Conservation (phyloP, 2,888 invertebrate species). For the Ichneumoninae sp. region DNA sequence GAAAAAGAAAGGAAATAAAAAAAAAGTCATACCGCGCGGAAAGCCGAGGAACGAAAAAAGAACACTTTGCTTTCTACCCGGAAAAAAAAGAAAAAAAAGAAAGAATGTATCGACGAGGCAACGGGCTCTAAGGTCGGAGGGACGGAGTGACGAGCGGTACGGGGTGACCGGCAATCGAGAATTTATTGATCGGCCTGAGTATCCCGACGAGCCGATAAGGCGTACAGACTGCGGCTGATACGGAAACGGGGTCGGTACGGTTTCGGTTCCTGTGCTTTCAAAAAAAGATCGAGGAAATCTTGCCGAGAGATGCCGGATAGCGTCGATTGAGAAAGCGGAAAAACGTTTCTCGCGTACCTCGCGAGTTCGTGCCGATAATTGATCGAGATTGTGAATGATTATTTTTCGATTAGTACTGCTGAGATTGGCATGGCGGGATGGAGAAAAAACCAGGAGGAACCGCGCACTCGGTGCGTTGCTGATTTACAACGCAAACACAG, state of each 20-base stretch:
- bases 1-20: neutral
- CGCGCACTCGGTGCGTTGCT: too few relatives aligned
- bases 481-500: too few relatives aligned
- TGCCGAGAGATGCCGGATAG: neutral
- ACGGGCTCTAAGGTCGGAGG: neutral
- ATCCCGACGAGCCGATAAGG: slow-evolving; percentile 63
- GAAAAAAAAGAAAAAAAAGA: neutral
- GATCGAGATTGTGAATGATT: too few relatives aligned
- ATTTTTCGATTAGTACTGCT: too few relatives aligned
- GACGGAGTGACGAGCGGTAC: slow-evolving; percentile 46
- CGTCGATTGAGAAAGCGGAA: too few relatives aligned
- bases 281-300: neutral
- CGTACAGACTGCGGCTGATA: slow-evolving; percentile 38
- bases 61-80: neutral
- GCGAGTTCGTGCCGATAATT: too few relatives aligned
- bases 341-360: too few relatives aligned
- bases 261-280: slow-evolving; percentile 21
- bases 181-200: slow-evolving; percentile 71
- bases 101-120: slow-evolving; percentile 25
- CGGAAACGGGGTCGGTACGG: slow-evolving; percentile 60
- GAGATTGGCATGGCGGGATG: too few relatives aligned
- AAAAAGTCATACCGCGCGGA: neutral
- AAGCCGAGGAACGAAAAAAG: slow-evolving; percentile 12
- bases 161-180: slow-evolving; percentile 66
- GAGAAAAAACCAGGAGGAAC: too few relatives aligned